Evolutionary conservation across 2,113 vertebrate genomes (phyloP).

Genomic region (Asarcornis scutulata): DNA sequence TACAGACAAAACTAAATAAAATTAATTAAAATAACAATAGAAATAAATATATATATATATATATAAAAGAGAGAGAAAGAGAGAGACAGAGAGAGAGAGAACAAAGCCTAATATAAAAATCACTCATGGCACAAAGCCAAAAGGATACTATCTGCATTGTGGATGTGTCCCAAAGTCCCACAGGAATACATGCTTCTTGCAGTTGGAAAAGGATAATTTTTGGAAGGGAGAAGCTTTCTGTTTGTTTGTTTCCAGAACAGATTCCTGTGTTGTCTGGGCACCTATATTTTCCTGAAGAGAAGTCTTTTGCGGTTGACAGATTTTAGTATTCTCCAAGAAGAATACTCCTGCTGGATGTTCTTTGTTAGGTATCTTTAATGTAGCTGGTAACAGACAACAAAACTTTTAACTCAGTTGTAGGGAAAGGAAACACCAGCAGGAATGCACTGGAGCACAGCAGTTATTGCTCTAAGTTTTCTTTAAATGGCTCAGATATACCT

Average conservation of each 20-base stretch:
- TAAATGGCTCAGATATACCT: neutral
- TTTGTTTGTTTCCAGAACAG: neutral
- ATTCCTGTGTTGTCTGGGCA: neutral
- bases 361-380: neutral
- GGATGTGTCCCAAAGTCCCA: neutral
- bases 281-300: neutral
- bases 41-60: too few relatives aligned
- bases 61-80: too few relatives aligned
- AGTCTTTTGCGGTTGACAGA: neutral
- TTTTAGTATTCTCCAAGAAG: neutral
- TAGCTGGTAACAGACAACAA: neutral
- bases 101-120: neutral
- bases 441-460: neutral
- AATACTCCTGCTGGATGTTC: neutral
- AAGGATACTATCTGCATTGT: neutral
- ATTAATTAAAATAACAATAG: neutral
- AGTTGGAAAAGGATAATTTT: neutral
- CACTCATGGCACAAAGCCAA: neutral
- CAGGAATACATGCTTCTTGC: neutral
- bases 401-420: neutral
- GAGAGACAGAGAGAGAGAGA: neutral
- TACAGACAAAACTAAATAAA: neutral
- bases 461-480: neutral
- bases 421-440: neutral
- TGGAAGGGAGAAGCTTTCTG: rapidly evolving